Percentiles rank a stretch among this genome's conserved stretches.
Conservation (phyloP, 2,113 vertebrate genomes). For the Daubentonia madagascariensis region DNA sequence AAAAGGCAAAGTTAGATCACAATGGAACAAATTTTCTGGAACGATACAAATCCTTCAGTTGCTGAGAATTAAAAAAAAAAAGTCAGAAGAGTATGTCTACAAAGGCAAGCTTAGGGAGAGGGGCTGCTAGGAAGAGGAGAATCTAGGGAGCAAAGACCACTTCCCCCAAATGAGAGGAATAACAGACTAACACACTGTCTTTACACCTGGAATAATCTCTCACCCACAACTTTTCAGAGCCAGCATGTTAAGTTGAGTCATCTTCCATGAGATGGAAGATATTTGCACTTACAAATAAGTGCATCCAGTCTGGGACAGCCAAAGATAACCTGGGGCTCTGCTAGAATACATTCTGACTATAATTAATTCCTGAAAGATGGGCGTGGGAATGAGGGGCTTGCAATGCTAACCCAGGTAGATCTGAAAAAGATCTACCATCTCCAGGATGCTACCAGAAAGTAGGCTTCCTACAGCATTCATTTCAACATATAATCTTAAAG, state of each 20-base stretch:
- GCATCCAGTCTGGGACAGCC: neutral
- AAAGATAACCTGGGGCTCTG: conserved; percentile 41
- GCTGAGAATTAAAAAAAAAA: neutral
- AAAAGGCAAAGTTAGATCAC: conserved; percentile 53
- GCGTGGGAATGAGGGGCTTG: neutral
- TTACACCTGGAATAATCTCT: neutral
- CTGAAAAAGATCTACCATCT: neutral
- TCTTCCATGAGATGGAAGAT: neutral
- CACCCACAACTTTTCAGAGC: neutral
- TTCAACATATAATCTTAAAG: conserved; percentile 1
- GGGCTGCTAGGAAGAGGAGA: neutral
- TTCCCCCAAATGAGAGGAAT: neutral
- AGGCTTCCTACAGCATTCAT: neutral
- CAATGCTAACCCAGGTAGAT: neutral
- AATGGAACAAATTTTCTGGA: conserved; percentile 25
- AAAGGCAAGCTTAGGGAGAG: neutral
- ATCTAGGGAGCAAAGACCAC: neutral
- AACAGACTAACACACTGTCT: no score
- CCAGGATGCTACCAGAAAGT: neutral
- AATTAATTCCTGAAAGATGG: conserved; percentile 50
- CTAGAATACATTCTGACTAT: conserved; percentile 36
- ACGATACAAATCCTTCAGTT: conserved; percentile 49
- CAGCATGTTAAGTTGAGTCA: neutral
- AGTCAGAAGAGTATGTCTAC: neutral
- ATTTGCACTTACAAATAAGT: neutral